Evolutionary conservation across 2,113 vertebrate genomes (phyloP).

Genomic region (Petrocephalus microphthalmus): DNA sequence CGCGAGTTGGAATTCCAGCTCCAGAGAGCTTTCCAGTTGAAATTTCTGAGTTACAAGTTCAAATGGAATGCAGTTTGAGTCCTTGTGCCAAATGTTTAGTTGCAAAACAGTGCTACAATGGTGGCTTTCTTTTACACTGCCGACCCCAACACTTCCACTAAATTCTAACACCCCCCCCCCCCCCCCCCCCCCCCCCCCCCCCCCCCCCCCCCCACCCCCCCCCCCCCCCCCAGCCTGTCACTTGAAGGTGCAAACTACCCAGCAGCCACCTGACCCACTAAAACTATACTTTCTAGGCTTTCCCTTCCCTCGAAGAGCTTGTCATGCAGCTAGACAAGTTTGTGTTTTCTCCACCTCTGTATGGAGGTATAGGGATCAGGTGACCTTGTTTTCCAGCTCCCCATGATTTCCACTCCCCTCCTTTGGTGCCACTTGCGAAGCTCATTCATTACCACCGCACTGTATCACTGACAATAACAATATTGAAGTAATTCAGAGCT

Average conservation of each 20-base stretch:
- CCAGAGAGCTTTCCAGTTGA: too few relatives aligned
- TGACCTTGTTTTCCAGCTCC: not conserved
- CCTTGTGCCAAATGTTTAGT: not conserved
- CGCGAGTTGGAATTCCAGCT: too few relatives aligned
- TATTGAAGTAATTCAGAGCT: not conserved
- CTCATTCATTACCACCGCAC: not conserved
- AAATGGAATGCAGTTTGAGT: not conserved
- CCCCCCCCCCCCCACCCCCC: not conserved
- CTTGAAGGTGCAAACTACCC: not conserved
- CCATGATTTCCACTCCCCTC: not conserved
- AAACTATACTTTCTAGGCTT: not conserved
- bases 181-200: not conserved
- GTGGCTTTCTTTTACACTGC: not conserved
- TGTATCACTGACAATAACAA: not conserved
- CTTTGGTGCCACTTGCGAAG: not conserved
- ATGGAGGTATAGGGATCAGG: not conserved
- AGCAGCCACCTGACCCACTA: not conserved
- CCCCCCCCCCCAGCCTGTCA: constrained; percentile 5
- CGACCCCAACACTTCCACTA: constrained; percentile 30
- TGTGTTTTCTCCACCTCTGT: not conserved
- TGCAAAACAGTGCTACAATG: not conserved
- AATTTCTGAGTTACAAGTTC: too few relatives aligned
- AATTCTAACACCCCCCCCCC: not conserved
- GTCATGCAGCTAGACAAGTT: not conserved
- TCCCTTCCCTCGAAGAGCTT: not conserved